Evolutionary conservation across 2,797 vertebrate genomes (phyloP).

Genomic region (Macrochelys suwanniensis): DNA sequence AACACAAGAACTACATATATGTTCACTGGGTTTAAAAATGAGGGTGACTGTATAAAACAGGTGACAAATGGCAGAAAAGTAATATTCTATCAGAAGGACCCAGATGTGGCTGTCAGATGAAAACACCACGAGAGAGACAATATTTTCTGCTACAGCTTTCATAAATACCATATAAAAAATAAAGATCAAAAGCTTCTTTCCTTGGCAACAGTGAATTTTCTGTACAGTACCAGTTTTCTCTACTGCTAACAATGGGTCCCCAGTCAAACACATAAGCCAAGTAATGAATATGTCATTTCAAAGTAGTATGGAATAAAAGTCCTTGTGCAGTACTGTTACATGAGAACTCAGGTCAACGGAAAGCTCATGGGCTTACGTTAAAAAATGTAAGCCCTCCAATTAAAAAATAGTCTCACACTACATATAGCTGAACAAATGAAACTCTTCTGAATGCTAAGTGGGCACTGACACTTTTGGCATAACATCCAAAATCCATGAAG

Average conservation of each 20-base stretch:
- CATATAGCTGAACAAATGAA: not conserved
- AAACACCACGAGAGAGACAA: not conserved
- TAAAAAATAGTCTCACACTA: not conserved
- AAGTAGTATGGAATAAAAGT: not conserved
- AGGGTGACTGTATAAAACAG: not conserved
- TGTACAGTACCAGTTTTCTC: not conserved
- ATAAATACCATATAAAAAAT: not conserved
- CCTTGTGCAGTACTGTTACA: not conserved
- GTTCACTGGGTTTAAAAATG: not conserved
- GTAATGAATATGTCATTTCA: not conserved
- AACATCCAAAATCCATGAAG: not conserved
- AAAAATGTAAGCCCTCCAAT: not conserved
- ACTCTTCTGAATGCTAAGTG: not conserved
- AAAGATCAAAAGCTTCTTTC: not conserved
- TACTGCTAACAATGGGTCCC: not conserved
- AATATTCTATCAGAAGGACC: slow-evolving; percentile 1
- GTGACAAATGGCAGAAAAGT: slow-evolving; percentile 21
- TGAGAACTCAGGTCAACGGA: not conserved
- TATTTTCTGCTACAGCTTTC: not conserved
- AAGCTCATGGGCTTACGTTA: not conserved
- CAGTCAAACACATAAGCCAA: not conserved
- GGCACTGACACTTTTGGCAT: not conserved
- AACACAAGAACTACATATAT: not conserved
- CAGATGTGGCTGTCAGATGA: slow-evolving; percentile 11
- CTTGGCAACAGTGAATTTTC: not conserved